These are phyloP conservation scores for Danio tinwini DNA, from an alignment of 2,797 vertebrate species.

Conservation along the genomic window DNA sequence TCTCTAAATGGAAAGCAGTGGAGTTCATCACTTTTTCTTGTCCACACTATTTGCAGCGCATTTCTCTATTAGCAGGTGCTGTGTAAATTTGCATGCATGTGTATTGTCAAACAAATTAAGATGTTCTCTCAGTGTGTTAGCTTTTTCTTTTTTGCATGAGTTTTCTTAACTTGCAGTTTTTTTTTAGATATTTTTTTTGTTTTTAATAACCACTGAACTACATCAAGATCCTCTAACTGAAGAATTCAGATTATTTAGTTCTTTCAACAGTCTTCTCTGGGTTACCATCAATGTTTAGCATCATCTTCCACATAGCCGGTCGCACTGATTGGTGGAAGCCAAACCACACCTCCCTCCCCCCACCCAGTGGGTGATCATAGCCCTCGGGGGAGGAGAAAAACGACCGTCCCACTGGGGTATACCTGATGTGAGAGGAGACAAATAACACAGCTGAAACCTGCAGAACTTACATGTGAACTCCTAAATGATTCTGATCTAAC, in stretches of 20 bases:
- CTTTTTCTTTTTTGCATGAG: no score
- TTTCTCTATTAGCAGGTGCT: no score
- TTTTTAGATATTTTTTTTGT: slow-evolving; percentile 19
- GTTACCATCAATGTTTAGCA: slow-evolving; percentile 98
- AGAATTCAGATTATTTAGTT: not conserved
- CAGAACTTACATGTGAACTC: not conserved
- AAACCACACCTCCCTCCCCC: slow-evolving; percentile 98
- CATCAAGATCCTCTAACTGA: not conserved
- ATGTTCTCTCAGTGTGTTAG: no score
- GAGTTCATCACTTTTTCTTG: no score
- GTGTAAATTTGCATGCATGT: no score
- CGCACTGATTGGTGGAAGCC: slow-evolving; percentile 98
- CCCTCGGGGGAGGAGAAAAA: slow-evolving; percentile 98
- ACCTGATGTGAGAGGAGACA: slow-evolving; percentile 74
- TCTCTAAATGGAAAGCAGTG: no score
- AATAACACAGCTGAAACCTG: not conserved
- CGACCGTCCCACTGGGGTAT: slow-evolving; percentile 95
- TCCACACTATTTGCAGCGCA: no score
- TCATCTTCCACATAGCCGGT: slow-evolving; percentile 99
- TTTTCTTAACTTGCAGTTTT: not conserved
- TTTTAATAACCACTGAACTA: not conserved
- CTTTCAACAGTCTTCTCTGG: not conserved
- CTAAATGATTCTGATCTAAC: not conserved
- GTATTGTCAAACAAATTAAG: no score
- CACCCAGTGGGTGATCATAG: slow-evolving; percentile 95